Evolutionary conservation across 2,797 vertebrate genomes (phyloP).

Genomic region (Rhinogobio ventralis): DNA sequence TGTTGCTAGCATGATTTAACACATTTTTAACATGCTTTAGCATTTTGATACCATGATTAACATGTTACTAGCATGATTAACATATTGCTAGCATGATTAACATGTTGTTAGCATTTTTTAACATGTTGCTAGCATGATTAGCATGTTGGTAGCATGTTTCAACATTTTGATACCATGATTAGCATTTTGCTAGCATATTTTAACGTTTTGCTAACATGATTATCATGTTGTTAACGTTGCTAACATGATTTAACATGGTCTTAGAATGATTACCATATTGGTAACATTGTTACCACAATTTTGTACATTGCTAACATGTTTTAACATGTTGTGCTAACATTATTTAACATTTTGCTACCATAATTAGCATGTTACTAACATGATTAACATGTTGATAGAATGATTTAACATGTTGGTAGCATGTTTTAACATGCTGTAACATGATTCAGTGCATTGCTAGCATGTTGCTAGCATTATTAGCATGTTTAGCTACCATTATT

Average conservation of each 20-base stretch:
- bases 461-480: no score
- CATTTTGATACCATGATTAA: neutral
- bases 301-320: neutral
- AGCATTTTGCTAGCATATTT: neutral
- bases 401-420: neutral
- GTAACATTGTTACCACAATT: neutral
- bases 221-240: no score
- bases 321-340: neutral
- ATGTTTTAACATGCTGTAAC: neutral
- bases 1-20: neutral
- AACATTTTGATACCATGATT: neutral
- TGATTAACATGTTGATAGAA: fast-evolving
- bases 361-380: neutral
- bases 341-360: neutral
- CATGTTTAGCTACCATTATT: neutral
- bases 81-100: neutral
- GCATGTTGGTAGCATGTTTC: no score
- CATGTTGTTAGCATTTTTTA: neutral
- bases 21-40: neutral
- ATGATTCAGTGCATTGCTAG: neutral
- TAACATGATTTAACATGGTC: no score
- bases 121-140: neutral
- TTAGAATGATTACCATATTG: no score
- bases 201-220: neutral
- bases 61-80: neutral